Conservation (phyloP, 2,113 vertebrate genomes). For the Cavia aperea region DNA sequence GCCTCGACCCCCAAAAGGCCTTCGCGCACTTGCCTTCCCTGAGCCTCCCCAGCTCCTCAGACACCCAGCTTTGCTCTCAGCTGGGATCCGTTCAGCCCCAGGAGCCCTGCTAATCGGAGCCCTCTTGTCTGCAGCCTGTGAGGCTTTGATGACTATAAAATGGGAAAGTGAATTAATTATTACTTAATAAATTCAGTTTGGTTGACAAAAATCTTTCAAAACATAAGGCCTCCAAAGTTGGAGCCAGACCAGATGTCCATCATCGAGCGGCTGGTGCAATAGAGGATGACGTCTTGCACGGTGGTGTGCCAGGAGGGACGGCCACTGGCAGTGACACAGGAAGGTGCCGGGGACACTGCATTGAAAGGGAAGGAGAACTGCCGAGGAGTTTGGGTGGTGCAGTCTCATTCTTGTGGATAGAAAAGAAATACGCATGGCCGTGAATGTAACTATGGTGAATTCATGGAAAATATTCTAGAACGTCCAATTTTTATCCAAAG, state of each 20-base stretch:
- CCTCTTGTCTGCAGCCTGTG: background rate
- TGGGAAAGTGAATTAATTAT: constrained; percentile 53
- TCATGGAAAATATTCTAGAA: background rate
- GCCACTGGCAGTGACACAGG: background rate
- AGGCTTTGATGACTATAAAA: constrained; percentile 62
- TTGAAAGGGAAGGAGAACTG: background rate
- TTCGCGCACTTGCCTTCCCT: background rate
- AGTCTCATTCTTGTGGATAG: background rate
- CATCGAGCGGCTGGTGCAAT: background rate
- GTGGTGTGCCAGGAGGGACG: background rate
- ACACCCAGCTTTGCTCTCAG: background rate
- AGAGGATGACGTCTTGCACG: background rate
- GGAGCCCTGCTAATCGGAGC: constrained; percentile 7
- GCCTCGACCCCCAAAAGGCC: background rate
- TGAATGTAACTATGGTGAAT: background rate
- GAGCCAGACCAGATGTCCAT: constrained; percentile 39
- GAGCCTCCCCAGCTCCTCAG: background rate
- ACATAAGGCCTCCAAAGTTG: constrained; percentile 30
- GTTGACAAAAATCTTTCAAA: constrained; percentile 51
- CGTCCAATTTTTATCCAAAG: background rate
- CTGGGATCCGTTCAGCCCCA: background rate
- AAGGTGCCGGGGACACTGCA: fast-evolving
- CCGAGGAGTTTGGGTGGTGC: background rate
- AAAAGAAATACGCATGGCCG: background rate
- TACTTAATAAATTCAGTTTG: constrained; percentile 54